These are phyloP conservation scores for Cavia porcellus DNA, from an alignment of 2,113 vertebrate genomes.

Conservation along the genomic window DNA sequence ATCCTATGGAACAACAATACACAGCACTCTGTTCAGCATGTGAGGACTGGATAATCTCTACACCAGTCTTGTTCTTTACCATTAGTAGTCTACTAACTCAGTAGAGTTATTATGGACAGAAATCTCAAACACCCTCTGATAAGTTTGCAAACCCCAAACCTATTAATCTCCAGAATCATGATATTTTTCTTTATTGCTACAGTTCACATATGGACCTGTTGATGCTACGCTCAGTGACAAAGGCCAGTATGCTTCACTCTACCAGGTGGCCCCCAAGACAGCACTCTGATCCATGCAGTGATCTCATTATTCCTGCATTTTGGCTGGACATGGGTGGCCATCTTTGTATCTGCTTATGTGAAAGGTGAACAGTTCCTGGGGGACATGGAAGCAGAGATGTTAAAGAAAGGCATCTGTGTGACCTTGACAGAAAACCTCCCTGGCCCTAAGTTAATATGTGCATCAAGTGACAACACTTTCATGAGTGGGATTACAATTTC, in stretches of 20 bases:
- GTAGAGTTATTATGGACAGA: neutral
- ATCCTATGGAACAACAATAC: no score
- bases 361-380: neutral
- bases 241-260: constrained; percentile 52
- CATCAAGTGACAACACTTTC: fast-evolving
- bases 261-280: constrained; percentile 21
- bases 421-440: neutral
- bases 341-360: constrained; percentile 19
- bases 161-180: no score
- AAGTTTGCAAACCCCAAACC: no score
- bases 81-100: neutral
- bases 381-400: neutral
- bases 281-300: neutral
- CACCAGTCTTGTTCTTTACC: neutral
- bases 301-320: constrained; percentile 35
- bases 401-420: neutral
- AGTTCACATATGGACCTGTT: constrained; percentile 36
- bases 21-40: no score
- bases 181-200: neutral
- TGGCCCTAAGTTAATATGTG: neutral
- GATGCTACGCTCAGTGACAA: neutral
- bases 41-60: neutral
- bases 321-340: constrained; percentile 45
- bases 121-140: fast-evolving
- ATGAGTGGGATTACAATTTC: neutral